Evolutionary conservation across 37 sponge, comb jelly and placozoan genomes (phyloP).

Genomic region (Lycopodina hypogea): DNA sequence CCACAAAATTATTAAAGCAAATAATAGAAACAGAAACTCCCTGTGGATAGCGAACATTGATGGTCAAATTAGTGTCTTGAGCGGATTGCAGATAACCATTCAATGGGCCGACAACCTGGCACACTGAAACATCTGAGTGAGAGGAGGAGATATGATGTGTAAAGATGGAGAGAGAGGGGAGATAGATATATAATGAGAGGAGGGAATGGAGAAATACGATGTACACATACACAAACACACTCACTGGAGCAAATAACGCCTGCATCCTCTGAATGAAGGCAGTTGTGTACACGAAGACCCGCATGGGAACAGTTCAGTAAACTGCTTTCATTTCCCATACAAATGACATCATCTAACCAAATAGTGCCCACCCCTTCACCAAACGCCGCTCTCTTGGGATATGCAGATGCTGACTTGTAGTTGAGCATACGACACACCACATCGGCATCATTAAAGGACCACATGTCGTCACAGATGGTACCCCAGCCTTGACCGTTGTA

Average conservation of each 20-base stretch:
- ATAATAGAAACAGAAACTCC: constrained; percentile 10
- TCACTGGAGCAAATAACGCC: constrained; percentile 47
- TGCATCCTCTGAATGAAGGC: constrained; percentile 42
- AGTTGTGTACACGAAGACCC: constrained; percentile 33
- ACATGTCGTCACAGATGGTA: constrained; percentile 52
- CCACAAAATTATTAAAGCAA: constrained; percentile 9
- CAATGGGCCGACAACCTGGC: no score
- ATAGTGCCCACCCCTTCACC: constrained; percentile 37
- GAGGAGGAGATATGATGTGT: not conserved
- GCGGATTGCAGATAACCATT: no score
- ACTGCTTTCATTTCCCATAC: constrained; percentile 29
- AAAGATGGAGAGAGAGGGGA: not conserved
- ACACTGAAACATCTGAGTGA: constrained; percentile 11
- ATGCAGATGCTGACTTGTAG: constrained; percentile 13
- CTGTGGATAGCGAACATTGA: constrained; percentile 2
- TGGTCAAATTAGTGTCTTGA: no score
- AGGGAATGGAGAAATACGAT: not conserved
- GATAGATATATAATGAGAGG: not conserved
- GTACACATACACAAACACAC: not conserved
- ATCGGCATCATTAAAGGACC: constrained; percentile 51
- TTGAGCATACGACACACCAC: constrained; percentile 57
- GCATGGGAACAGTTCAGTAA: constrained; percentile 57
- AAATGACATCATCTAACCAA: constrained; percentile 57
- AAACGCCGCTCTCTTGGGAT: not conserved
- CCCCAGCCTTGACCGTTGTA: constrained; percentile 65